Conservation (phyloP, 2,113 vertebrate genomes). For the Zosterops hypoxanthus region DNA sequence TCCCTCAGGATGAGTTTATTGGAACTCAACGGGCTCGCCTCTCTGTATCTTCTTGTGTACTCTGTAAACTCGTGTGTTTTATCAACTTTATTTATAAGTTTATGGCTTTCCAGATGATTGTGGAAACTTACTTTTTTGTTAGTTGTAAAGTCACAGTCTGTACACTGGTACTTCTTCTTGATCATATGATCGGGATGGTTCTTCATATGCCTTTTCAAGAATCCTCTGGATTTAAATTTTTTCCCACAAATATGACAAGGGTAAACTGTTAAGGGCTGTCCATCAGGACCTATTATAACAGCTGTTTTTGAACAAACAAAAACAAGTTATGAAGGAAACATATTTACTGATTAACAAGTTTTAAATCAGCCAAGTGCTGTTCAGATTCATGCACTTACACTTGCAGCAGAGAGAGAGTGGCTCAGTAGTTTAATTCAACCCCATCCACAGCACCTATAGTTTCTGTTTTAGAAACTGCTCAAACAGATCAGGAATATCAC, state of each 20-base stretch:
- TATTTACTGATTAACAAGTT: slow-evolving; percentile 18
- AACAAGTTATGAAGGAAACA: slow-evolving; percentile 56
- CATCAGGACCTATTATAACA: slow-evolving; percentile 98
- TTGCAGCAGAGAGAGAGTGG: slow-evolving; percentile 39
- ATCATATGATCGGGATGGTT: slow-evolving; percentile 98
- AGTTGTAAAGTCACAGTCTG: slow-evolving; percentile 98
- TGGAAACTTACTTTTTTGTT: slow-evolving; percentile 99
- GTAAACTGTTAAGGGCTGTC: slow-evolving; percentile 96
- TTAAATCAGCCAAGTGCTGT: slow-evolving; percentile 56
- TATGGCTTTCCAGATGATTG: slow-evolving; percentile 98
- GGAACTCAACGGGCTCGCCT: slow-evolving; percentile 93
- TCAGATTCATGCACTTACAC: slow-evolving; percentile 62
- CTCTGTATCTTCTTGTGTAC: slow-evolving; percentile 92
- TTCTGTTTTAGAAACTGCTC: slow-evolving; percentile 19
- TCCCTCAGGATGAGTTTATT: slow-evolving; percentile 97
- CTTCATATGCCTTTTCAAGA: slow-evolving; percentile 99
- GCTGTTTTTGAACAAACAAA: slow-evolving; percentile 80
- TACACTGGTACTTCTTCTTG: slow-evolving; percentile 99
- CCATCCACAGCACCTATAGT: slow-evolving; percentile 43
- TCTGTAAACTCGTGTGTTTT: slow-evolving; percentile 89
- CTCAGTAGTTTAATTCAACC: slow-evolving; percentile 48
- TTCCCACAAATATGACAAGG: slow-evolving; percentile 98
- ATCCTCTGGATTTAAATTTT: slow-evolving; percentile 98
- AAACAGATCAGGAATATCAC: not conserved
- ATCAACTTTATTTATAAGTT: slow-evolving; percentile 91